Evolutionary conservation across 1,140 invertebrate species (phyloP).

Genomic region (Copidosoma floridanum): DNA sequence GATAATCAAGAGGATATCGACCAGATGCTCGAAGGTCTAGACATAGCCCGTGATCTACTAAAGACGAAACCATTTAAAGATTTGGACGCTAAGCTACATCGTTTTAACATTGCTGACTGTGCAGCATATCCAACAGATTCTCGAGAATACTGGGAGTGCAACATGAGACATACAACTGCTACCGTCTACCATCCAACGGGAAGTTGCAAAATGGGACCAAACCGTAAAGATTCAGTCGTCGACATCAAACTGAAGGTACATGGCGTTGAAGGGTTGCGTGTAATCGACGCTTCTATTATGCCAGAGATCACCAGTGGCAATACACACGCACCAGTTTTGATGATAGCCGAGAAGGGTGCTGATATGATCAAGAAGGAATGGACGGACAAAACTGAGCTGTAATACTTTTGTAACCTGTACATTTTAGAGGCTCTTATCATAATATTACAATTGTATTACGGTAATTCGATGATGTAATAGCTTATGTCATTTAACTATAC

Average conservation of each 20-base stretch:
- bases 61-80: conserved; percentile 40
- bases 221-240: conserved; percentile 64
- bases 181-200: conserved; percentile 55
- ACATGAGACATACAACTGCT: conserved; percentile 47
- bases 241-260: conserved; percentile 73
- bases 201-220: conserved; percentile 60
- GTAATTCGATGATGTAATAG: no score
- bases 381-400: conserved; percentile 50
- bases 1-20: conserved; percentile 55
- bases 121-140: conserved; percentile 38
- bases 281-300: conserved; percentile 78
- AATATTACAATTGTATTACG: no score
- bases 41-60: conserved; percentile 28
- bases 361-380: conserved; percentile 79
- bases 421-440: no score
- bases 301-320: conserved; percentile 75
- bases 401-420: no score
- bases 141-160: conserved; percentile 58
- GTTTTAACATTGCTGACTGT: conserved; percentile 29
- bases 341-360: conserved; percentile 86
- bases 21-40: conserved; percentile 35
- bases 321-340: conserved; percentile 79
- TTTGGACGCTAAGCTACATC: conserved; percentile 28
- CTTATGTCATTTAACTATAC: no score
- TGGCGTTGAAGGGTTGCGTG: conserved; percentile 67